phyloP scores from a whole-genome alignment of 2,113 vertebrate genomes.

The Mixornis gularis region DNA sequence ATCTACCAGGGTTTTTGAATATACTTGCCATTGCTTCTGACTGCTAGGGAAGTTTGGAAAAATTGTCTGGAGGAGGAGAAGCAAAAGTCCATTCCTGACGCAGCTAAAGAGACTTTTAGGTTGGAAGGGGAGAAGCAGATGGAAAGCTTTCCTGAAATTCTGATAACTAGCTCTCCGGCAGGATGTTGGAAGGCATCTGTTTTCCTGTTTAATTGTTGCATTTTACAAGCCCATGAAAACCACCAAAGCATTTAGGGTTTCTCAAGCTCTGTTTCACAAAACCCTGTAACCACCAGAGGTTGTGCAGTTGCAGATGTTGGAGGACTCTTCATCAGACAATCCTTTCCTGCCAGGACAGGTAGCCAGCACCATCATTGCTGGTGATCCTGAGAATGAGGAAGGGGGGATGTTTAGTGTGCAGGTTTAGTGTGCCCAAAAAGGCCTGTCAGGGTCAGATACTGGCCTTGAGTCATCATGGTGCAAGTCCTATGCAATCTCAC shows the following conservation, averaged over 20 bases:
- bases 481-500: background rate
- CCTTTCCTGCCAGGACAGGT: background rate
- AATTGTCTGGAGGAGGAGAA: background rate
- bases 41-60: background rate
- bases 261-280: background rate
- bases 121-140: background rate
- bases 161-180: background rate
- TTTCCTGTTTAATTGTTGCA: background rate
- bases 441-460: background rate
- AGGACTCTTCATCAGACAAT: background rate
- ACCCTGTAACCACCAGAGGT: background rate
- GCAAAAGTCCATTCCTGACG: background rate
- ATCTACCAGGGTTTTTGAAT: background rate
- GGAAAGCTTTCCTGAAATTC: background rate
- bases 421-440: background rate
- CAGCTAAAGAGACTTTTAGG: background rate
- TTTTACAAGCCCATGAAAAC: background rate
- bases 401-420: background rate
- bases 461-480: background rate
- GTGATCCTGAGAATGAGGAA: background rate
- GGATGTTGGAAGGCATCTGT: background rate
- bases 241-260: background rate
- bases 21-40: background rate
- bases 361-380: background rate
- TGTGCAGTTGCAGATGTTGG: background rate